Evolutionary conservation across 1,140 invertebrate species (phyloP).

Genomic region (Trachymyrmex cornetzi): DNA sequence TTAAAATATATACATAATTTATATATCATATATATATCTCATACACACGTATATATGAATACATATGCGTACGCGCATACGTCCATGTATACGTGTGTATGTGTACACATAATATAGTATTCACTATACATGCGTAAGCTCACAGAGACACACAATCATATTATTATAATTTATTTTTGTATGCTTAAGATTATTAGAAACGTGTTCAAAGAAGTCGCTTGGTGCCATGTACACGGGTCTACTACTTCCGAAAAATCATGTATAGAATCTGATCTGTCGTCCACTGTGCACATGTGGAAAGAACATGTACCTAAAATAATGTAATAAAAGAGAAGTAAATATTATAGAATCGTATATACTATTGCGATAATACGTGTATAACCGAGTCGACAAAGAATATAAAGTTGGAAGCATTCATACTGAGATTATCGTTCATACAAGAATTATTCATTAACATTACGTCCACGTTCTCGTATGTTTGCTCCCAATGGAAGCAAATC

Average conservation of each 20-base stretch:
- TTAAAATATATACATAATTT: constrained; percentile 71
- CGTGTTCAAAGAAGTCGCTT: constrained; percentile 71
- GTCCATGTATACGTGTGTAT: constrained; percentile 31
- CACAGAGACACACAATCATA: constrained; percentile 78
- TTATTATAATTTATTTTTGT: constrained; percentile 84
- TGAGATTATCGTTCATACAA: not conserved
- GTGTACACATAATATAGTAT: constrained; percentile 80
- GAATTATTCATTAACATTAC: not conserved
- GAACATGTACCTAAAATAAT: constrained; percentile 69
- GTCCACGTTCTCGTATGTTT: constrained; percentile 41
- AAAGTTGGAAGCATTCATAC: constrained; percentile 61
- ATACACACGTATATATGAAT: not conserved
- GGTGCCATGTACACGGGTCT: constrained; percentile 72
- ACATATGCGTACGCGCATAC: no score
- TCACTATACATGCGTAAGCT: constrained; percentile 82
- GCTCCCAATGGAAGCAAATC: constrained; percentile 55
- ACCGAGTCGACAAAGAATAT: constrained; percentile 12
- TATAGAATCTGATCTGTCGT: constrained; percentile 60
- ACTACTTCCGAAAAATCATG: constrained; percentile 58
- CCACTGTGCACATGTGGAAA: constrained; percentile 20
- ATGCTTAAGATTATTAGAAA: constrained; percentile 79
- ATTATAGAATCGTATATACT: constrained; percentile 27
- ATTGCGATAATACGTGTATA: constrained; percentile 50
- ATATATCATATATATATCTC: constrained; percentile 10
- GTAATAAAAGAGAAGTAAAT: constrained; percentile 62